Conservation (phyloP, 2,888 invertebrate genomes). For the Camponotus fellah region DNA sequence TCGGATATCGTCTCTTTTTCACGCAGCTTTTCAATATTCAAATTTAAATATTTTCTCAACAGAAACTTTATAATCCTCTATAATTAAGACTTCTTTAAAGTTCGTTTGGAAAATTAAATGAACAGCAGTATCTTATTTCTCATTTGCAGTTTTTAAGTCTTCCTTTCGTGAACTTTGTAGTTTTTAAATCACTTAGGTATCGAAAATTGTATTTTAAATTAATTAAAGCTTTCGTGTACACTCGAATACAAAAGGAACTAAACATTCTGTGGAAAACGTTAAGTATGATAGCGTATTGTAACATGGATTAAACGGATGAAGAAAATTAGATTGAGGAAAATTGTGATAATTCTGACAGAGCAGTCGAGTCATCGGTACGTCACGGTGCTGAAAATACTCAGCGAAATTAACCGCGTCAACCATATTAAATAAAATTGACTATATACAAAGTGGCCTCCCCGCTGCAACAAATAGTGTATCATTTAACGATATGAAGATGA, state of each 20-base stretch:
- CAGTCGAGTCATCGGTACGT: slow-evolving; percentile 13
- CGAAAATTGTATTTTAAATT: slow-evolving; percentile 11
- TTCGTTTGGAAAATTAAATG: slow-evolving; percentile 18
- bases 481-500: slow-evolving; percentile 47
- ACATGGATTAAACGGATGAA: neutral
- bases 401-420: slow-evolving; percentile 27
- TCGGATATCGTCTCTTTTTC: slow-evolving; percentile 14
- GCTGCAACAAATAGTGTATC: slow-evolving; percentile 31
- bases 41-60: slow-evolving; percentile 38
- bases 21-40: slow-evolving; percentile 2
- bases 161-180: neutral
- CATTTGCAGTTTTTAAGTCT: slow-evolving; percentile 4
- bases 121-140: slow-evolving; percentile 34
- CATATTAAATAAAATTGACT: slow-evolving; percentile 43
- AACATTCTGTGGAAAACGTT: neutral
- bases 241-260: neutral
- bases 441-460: slow-evolving; percentile 32
- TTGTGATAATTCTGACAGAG: slow-evolving; percentile 8
- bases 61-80: slow-evolving; percentile 21
- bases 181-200: slow-evolving; percentile 17
- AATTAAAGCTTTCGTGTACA: slow-evolving; percentile 10
- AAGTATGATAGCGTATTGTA: neutral
- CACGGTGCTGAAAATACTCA: slow-evolving; percentile 22
- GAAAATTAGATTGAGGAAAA: neutral
- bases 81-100: slow-evolving; percentile 37